Evolutionary conservation across 2,888 invertebrate species (phyloP), one percentile per base, ranked within the genome.

Genomic region (Troglohyphantes excavatus): DNA sequence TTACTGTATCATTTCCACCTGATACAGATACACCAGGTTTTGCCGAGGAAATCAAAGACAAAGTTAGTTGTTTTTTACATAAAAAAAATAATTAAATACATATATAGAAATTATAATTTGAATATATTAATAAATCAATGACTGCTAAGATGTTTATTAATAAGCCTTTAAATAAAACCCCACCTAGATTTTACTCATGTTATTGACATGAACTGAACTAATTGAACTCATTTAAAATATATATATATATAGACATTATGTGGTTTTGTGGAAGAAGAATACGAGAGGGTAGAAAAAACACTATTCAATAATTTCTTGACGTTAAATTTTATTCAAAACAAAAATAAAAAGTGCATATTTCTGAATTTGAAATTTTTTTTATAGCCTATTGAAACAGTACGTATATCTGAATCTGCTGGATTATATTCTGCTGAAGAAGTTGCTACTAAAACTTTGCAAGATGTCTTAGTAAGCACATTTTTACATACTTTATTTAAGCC

Each of bases 11-110:
- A 0, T 95, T 97, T 92, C 99, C 99, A 2, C 97, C 99, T 0
- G 99, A 99, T 93, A 99, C 99, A 0, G 97, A 99, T 92, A 99
- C 99, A 0, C 99, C 99, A 17, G 99, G 99, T 19, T 97, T 97
- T 93, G 96, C 96, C 90, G 95, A 95, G 91, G 99, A 99, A 94
- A 96, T 98, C 1, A 90, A 90, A 67, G 67, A 68, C 23, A 92
- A 92, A 87, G 91, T 91, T 59, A 19, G 46, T 53, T 11, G 27
- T 59, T 53, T 53, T 3, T 53, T 53, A n/a, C 17, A 19, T n/a
- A 53, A 53, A 9, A 3, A 53, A 3, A 7, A 13, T 53, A 17
- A 19, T 19, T 63, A n/a, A n/a, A n/a, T n/a, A n/a, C n/a, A n/a
- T n/a, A n/a, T n/a, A n/a, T n/a, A n/a, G 59, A 59, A 65, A 65